These are phyloP conservation scores for Exephanes ischioxanthus DNA, from an alignment of 2,888 invertebrate species.

Conservation along the genomic window DNA sequence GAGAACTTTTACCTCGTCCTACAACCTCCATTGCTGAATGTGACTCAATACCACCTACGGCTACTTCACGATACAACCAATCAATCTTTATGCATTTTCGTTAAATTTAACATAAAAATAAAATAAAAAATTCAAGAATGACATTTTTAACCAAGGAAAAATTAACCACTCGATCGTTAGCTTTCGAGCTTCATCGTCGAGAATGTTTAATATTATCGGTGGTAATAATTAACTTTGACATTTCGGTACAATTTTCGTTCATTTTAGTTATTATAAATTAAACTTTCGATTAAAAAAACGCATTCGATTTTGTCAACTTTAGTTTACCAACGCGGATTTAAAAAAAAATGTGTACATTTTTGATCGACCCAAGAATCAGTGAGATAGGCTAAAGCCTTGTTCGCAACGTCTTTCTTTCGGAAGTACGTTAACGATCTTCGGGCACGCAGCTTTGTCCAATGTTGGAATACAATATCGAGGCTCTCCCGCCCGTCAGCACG, in stretches of 20 bases:
- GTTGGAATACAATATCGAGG: constrained; percentile 47
- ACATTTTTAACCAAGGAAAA: background rate
- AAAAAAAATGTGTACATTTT: background rate
- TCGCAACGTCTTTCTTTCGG: constrained; percentile 45
- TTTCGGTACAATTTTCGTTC: no score
- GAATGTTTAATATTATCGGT: background rate
- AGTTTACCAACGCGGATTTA: background rate
- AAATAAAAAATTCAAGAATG: background rate
- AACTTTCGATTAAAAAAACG: background rate
- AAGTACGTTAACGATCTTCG: constrained; percentile 57
- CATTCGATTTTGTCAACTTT: no score
- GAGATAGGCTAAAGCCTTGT: constrained; percentile 1
- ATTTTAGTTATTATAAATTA: background rate
- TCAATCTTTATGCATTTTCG: constrained; percentile 26
- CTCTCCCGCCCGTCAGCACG: background rate
- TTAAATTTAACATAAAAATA: background rate
- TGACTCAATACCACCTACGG: constrained; percentile 4
- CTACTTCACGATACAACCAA: background rate
- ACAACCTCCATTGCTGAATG: constrained; percentile 51
- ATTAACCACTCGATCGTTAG: background rate
- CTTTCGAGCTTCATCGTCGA: background rate
- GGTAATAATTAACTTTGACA: no score
- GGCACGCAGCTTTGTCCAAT: constrained; percentile 53
- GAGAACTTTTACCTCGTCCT: constrained; percentile 37
- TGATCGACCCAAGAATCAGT: background rate